Base-by-base conservation (phyloP, 2,113 vertebrate species). In the Entelurus aequoreus region DNA sequence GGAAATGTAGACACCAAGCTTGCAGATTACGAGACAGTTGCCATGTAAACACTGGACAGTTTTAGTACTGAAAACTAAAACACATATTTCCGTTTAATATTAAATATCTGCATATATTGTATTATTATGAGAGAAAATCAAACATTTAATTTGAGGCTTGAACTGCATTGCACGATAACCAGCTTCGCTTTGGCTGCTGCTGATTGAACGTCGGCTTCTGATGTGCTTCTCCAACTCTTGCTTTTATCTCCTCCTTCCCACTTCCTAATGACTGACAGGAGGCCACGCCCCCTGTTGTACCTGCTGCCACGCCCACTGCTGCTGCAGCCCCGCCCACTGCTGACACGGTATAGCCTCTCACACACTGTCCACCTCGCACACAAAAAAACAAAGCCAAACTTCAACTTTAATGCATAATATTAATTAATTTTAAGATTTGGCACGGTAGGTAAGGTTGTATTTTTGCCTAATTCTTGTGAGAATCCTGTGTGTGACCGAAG, bases 1-100 rank as follows among this genome's bases (percentile, higher is more conserved):
- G 28, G 28, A 82, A 66, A 66, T 76, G 77, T 72, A 82, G 76
- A 65, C 49, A 2, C 76, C 16, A 67, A 63, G 79, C 69, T 78
- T 74, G 71, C 55, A 74, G 60, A 54, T 71, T 57, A 67, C 35
- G 58, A 57, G 71, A 68, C 60, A 53, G 47, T 59, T 56, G 14
- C 13, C 35, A 16, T 10, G 4, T n/a, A 4, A 36, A n/a, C n/a
- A 54, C 36, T 12, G 35, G 13, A 8, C 13, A n/a, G 14, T 35
- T 36, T 54, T 54, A 13, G 36, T 35, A 12, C 37, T 5, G 53
- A 8, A 16, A 14, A n/a, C 35, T 37, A 14, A 11, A 54, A 37
- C 15, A 54, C 11, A 15, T 48, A 48, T 6, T 28, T 35, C 21
- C 12, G 2, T 53, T 28, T 28, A 28, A 28, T 28, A 28, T 28